These are phyloP conservation scores for Pyrrhosoma nymphula DNA, from an alignment of 2,888 invertebrate species.

Conservation along the genomic window DNA sequence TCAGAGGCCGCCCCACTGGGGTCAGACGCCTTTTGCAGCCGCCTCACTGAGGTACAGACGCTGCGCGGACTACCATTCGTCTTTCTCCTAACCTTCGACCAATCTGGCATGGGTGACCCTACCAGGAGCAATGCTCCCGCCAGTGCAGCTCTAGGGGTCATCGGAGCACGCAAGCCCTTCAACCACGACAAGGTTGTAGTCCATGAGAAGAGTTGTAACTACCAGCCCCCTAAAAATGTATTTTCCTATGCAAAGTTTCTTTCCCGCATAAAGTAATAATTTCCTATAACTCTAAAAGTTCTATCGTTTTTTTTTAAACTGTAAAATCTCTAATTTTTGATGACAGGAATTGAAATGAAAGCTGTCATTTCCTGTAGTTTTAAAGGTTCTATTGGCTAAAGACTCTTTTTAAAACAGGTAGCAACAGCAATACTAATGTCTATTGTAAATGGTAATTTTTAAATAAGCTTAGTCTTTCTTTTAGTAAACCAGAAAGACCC, in stretches of 20 bases:
- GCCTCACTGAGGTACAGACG: no score
- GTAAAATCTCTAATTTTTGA: slow-evolving; percentile 42
- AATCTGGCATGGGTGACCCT: no score
- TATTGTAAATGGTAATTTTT: slow-evolving; percentile 5
- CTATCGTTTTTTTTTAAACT: slow-evolving; percentile 37
- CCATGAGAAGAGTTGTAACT: no score
- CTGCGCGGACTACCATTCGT: no score
- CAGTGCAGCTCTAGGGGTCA: no score
- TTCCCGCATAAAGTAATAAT: slow-evolving; percentile 40
- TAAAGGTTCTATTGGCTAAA: slow-evolving; percentile 20
- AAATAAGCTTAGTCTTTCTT: slow-evolving; percentile 20
- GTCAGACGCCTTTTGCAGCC: no score
- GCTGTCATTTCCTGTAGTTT: slow-evolving; percentile 2
- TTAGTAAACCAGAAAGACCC: neutral
- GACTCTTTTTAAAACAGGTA: neutral
- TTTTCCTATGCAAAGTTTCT: slow-evolving; percentile 59
- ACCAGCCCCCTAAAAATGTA: slow-evolving; percentile 34
- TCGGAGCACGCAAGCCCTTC: no score
- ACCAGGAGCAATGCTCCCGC: no score
- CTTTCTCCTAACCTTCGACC: no score
- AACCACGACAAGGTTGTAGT: no score
- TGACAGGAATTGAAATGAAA: slow-evolving; percentile 17
- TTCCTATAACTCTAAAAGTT: slow-evolving; percentile 34
- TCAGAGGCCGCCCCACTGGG: no score
- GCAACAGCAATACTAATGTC: slow-evolving; percentile 7